phyloP scores from a whole-genome alignment of 1,140 invertebrate genomes.

The Cyclina sinensis region DNA sequence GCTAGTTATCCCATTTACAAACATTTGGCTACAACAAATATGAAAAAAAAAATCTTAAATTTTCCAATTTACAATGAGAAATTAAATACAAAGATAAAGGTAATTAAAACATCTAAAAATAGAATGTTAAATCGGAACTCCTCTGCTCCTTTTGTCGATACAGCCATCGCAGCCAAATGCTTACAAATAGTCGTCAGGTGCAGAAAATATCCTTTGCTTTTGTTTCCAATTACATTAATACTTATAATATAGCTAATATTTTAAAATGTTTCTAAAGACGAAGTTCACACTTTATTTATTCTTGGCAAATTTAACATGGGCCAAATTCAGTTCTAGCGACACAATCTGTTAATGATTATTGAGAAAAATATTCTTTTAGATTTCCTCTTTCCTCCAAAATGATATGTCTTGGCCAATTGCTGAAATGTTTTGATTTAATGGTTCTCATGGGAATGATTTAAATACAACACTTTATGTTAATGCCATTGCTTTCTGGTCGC shows the following conservation, averaged over 20 bases:
- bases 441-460: background rate
- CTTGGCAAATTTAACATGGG: no score
- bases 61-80: background rate
- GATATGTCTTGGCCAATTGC: no score
- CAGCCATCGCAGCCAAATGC: slow-evolving; percentile 29
- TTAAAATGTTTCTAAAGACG: no score
- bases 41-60: background rate
- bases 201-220: no score
- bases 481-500: slow-evolving; percentile 51
- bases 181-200: background rate
- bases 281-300: no score
- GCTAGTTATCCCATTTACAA: background rate
- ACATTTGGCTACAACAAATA: slow-evolving; percentile 28
- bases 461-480: background rate
- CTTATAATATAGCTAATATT: no score
- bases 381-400: no score
- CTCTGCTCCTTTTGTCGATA: slow-evolving; percentile 1
- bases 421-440: background rate
- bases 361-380: no score
- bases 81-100: no score
- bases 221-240: no score
- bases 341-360: no score
- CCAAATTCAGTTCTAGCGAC: no score
- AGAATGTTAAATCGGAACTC: slow-evolving; percentile 4
- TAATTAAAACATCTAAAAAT: background rate